Evolutionary conservation across 2,888 invertebrate genomes (phyloP).

Genomic region (Hemithea aestivaria): DNA sequence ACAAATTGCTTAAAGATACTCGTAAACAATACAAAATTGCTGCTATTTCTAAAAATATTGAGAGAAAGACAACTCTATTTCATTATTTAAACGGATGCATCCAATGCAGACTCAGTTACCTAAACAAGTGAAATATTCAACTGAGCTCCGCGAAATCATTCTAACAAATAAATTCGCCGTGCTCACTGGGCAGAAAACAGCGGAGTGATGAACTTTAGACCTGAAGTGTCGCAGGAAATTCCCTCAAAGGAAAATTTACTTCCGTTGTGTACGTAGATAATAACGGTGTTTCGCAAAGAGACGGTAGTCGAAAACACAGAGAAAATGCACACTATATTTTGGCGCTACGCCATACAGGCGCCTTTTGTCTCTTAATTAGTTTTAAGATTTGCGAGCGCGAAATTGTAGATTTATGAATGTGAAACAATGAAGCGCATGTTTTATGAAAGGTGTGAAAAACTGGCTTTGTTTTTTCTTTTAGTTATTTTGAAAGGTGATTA

Average conservation of each 20-base stretch:
- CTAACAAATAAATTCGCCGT: constrained; percentile 19
- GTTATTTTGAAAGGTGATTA: not conserved
- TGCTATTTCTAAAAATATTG: too few species aligned
- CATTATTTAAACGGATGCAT: too few species aligned
- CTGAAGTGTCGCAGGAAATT: constrained; percentile 30
- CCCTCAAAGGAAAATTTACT: constrained; percentile 30
- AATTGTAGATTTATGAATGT: constrained; percentile 14
- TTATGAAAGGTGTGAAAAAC: constrained; percentile 1
- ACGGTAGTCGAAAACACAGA: constrained; percentile 17
- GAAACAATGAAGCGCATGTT: constrained; percentile 8
- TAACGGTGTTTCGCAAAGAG: constrained; percentile 20
- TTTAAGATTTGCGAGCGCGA: constrained; percentile 18
- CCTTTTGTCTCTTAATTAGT: constrained; percentile 25
- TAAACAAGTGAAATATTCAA: constrained; percentile 1
- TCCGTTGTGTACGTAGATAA: constrained; percentile 29
- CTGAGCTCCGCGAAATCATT: constrained; percentile 6
- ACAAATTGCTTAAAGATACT: too few species aligned
- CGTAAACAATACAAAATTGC: too few species aligned
- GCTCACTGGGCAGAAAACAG: constrained; percentile 27
- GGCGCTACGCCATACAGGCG: constrained; percentile 24
- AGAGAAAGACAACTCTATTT: too few species aligned
- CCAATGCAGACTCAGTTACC: too few species aligned
- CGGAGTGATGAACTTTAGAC: constrained; percentile 29
- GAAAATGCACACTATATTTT: constrained; percentile 26
- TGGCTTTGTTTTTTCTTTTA: not conserved